Base-by-base conservation (phyloP, 2,888 invertebrate genomes). In the Papilio elwesi region DNA sequence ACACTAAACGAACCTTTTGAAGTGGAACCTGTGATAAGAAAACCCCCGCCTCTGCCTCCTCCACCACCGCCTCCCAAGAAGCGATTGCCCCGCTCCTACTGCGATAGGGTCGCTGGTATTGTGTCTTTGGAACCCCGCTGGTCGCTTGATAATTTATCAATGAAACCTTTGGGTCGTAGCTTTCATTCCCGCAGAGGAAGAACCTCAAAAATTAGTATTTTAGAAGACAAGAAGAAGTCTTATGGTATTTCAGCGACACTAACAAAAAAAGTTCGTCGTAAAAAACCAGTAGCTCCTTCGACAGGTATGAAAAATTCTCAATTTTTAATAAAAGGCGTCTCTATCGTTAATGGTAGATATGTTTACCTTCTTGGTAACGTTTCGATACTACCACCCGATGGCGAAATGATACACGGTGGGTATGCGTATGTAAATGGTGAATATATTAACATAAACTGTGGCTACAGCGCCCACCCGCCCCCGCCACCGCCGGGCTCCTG, bases 341-440 rank as follows among this genome's bases (percentile, higher is more conserved):
- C 64, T 76, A 78, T 78, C 38, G 73, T 91, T 69, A 78, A 82
- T 10, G 88, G 87, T 13, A 90, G 84, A 76, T 79, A 83, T 3
- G 83, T 83, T 26, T 92, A 78, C 76, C 76, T 89, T 63, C 79
- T 92, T 57, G 90, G 86, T 5, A 87, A 74, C 73, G 85, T 93
- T 26, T 76, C 81, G 48, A 79, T 87, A 71, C 76, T 89, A 67
- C 90, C 90, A 0, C 74, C 90, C 11, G 64, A 76, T 10, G 92
- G 91, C 51, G 85, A 89, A 0, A 78, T 91, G n/a, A 89, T 93
- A 75, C 89, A 93, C 74, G 92, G 93, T 13, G 93, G 93, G 2
- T 83, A 84, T 76, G 77, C 75, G 47, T 74, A 69, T n/a, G 64
- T 85, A 16, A 71, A 77, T 2, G 87, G 87, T 9, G 80, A 81